Evolutionary conservation across 2,113 vertebrate genomes (phyloP).

Genomic region (Ifrita kowaldi): DNA sequence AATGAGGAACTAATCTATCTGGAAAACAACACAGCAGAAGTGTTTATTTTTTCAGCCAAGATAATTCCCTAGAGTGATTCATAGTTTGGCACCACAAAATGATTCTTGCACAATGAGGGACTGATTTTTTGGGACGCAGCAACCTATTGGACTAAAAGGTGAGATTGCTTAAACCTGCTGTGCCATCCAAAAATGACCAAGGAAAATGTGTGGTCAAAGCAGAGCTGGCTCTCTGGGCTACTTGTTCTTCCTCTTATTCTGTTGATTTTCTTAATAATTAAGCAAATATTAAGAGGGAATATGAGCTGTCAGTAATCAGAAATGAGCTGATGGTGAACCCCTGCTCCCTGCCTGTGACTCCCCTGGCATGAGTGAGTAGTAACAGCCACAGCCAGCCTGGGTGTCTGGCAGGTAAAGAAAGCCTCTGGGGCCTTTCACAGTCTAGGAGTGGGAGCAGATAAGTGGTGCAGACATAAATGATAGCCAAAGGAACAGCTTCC

Average conservation of each 20-base stretch:
- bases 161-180: neutral
- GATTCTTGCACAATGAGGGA: neutral
- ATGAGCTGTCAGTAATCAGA: neutral
- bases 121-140: neutral
- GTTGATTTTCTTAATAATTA: neutral
- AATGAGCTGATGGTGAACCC: neutral
- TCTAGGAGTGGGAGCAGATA: neutral
- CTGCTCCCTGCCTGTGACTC: accelerated
- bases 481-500: neutral
- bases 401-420: neutral
- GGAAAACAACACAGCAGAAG: neutral
- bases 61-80: neutral
- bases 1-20: neutral
- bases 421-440: neutral
- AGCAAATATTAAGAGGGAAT: neutral
- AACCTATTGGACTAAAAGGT: neutral
- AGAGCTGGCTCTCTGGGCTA: neutral
- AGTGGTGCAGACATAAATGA: neutral
- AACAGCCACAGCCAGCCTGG: neutral
- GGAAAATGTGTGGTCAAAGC: neutral
- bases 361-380: neutral
- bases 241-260: neutral
- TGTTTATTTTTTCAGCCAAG: neutral
- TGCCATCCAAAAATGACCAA: neutral
- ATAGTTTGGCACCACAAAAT: neutral